Percentiles rank a stretch among this genome's conserved stretches.
These are phyloP conservation scores for Diabrotica balteata DNA, from an alignment of 2,888 invertebrate genomes.

Conservation along the genomic window DNA sequence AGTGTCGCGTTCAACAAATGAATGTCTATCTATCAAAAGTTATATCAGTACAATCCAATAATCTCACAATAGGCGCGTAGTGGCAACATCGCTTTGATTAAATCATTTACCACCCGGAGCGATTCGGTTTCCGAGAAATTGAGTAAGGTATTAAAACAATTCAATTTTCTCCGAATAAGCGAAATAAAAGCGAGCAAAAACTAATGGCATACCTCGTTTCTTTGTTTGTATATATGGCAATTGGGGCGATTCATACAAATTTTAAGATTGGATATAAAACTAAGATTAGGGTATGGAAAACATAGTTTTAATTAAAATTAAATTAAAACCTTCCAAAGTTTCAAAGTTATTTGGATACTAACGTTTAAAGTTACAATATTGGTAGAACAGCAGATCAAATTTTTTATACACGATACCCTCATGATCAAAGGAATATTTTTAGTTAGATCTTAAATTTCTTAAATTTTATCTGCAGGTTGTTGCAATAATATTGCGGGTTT, in stretches of 20 bases:
- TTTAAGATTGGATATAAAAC: background rate
- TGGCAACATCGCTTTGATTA: constrained; percentile 28
- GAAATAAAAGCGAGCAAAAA: constrained; percentile 37
- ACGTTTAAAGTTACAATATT: no score
- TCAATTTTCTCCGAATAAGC: constrained; percentile 33
- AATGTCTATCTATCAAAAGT: constrained; percentile 6
- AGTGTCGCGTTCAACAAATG: background rate
- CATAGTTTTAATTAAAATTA: no score
- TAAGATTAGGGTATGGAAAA: background rate
- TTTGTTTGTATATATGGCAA: constrained; percentile 4
- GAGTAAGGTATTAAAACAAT: constrained; percentile 34
- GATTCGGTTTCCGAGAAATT: constrained; percentile 26
- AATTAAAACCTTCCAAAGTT: no score
- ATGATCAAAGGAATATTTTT: no score
- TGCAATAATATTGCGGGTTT: no score
- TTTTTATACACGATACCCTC: no score
- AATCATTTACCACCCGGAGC: constrained; percentile 24
- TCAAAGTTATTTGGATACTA: no score
- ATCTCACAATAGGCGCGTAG: constrained; percentile 9
- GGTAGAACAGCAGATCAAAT: no score
- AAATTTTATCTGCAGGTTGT: no score
- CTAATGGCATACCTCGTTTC: constrained; percentile 33
- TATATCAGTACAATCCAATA: constrained; percentile 10
- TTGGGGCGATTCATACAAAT: background rate
- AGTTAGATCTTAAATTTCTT: no score